Evolutionary conservation across 2,888 invertebrate genomes (phyloP), one percentile per base, ranked within the genome.

Genomic region (Xestia xanthographa): DNA sequence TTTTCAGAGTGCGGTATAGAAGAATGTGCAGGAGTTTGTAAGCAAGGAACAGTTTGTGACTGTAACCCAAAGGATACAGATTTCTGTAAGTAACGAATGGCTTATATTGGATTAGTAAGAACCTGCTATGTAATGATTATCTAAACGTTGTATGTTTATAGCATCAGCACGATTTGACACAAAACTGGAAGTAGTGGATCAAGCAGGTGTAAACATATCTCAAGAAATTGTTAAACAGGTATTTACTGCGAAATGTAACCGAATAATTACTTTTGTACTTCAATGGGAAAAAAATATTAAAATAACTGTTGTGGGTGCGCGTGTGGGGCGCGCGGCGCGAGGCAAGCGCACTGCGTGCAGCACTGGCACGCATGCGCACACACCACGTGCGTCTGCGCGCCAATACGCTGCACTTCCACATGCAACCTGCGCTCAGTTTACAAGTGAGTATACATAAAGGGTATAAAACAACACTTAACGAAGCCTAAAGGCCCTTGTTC

Each of bases 391-490:
- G 93, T 20, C 84, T 92, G 3, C 92, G 92, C 48, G 90, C 92
- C 0, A 93, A 92, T 82, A 89, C 91, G 1, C 97, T 98, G 87
- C 97, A 97, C 75, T 97, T 98, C 83, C 97, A 97, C 79, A 98
- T 98, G 94, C 98, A 98, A 87, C 98, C 98, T 1, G 97, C 98
- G 0, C 94, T 98, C 0, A 97, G 97, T 87, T 94, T 98, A 82
- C 97, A 98, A 96, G 98, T 98, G 90, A 96, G 94, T 92, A 17
- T 9, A 8, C 9, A 41, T 41, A n/a, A n/a, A n/a, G n/a, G n/a
- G n/a, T n/a, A n/a, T n/a, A n/a, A n/a, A n/a, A n/a, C n/a, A n/a
- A n/a, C n/a, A n/a, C n/a, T n/a, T n/a, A n/a, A n/a, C n/a, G n/a
- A n/a, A n/a, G n/a, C n/a, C n/a, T n/a, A n/a, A n/a, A n/a, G n/a